Percentiles rank a stretch among this genome's conserved stretches.
Conservation (phyloP, 2,797 vertebrate genomes). For the Smutsia gigantea region DNA sequence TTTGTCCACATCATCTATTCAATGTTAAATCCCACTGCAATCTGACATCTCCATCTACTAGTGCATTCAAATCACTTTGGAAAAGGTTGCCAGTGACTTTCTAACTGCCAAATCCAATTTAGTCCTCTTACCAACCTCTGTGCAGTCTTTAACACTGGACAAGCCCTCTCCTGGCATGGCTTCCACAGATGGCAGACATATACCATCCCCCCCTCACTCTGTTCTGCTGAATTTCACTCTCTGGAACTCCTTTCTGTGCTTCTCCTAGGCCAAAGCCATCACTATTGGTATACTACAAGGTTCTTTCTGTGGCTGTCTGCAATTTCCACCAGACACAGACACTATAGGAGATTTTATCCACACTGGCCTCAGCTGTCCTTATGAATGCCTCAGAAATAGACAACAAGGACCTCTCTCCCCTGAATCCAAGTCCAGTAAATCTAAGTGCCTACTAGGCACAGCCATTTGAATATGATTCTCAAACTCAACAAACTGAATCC, state of each 20-base stretch:
- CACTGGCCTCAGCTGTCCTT: background rate
- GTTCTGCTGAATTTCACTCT: background rate
- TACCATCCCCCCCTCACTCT: background rate
- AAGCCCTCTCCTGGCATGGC: background rate
- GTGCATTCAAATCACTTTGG: background rate
- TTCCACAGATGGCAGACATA: background rate
- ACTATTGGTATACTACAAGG: background rate
- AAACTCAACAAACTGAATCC: background rate
- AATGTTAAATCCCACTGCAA: background rate
- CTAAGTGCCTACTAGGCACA: background rate
- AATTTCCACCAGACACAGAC: background rate
- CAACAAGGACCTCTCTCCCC: background rate
- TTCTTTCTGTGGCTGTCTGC: background rate
- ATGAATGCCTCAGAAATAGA: background rate
- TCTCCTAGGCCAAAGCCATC: background rate
- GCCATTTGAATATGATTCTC: background rate
- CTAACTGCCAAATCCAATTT: background rate
- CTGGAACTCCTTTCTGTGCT: background rate
- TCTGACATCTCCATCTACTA: background rate
- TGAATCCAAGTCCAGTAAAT: slow-evolving; percentile 25
- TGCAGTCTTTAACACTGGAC: background rate
- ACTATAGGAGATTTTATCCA: background rate
- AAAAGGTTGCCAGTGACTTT: background rate
- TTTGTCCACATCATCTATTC: background rate
- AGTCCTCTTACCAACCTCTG: background rate